Conservation (phyloP, 2,113 vertebrate genomes). For the Phasianus colchicus region DNA sequence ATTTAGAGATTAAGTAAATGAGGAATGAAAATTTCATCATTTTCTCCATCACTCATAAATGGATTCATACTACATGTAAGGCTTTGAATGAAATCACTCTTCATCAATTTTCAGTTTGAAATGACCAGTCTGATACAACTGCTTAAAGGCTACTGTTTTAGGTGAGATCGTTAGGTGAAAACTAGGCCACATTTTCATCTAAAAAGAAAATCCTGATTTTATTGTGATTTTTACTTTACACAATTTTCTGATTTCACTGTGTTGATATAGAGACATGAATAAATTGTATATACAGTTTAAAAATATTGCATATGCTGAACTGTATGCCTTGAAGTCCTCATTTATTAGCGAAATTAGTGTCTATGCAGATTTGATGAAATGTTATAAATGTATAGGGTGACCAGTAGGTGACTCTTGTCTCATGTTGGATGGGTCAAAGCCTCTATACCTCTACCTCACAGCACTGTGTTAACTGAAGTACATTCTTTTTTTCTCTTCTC, state of each 20-base stretch:
- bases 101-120: not conserved
- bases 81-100: not conserved
- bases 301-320: not conserved
- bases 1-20: constrained; percentile 34
- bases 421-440: not conserved
- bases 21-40: not conserved
- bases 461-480: not conserved
- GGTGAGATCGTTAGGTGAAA: not conserved
- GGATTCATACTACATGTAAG: not conserved
- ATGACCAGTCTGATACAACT: not conserved
- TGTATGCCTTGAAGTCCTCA: not conserved
- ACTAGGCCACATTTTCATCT: accelerated
- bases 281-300: not conserved
- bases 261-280: not conserved
- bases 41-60: not conserved
- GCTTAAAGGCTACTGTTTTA: not conserved
- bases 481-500: not conserved
- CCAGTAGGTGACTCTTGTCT: not conserved
- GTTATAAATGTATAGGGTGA: not conserved
- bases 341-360: not conserved
- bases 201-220: not conserved
- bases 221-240: not conserved
- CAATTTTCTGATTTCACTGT: not conserved
- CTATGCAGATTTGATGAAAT: not conserved
- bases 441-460: not conserved